Percentiles rank a stretch among this genome's conserved stretches.
These are phyloP conservation scores for Dryobates pubescens DNA, from an alignment of 2,797 vertebrate genomes.

Conservation along the genomic window DNA sequence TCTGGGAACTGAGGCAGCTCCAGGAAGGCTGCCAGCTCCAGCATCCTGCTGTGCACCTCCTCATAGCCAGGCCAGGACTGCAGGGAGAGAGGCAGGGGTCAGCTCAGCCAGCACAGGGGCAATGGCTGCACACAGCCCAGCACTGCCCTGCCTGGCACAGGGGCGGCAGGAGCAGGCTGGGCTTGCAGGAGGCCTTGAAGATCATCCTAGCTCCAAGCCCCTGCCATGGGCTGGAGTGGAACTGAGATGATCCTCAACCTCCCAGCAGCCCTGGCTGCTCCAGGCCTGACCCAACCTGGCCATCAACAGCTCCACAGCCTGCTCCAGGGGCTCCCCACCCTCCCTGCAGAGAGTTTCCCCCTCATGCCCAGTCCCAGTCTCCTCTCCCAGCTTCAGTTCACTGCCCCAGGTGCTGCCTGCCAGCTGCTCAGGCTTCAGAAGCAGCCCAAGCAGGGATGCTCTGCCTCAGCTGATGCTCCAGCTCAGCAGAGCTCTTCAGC, in stretches of 20 bases:
- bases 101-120: not conserved
- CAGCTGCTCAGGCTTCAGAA: not conserved
- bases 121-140: not conserved
- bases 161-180: not conserved
- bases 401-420: not conserved
- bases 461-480: not conserved
- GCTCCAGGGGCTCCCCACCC: no score
- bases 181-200: no score
- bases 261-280: no score
- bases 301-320: no score
- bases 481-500: not conserved
- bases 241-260: no score
- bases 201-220: no score
- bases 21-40: conserved; percentile 78
- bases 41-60: conserved; percentile 76
- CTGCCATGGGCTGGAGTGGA: no score
- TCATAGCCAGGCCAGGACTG: conserved; percentile 85
- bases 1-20: conserved; percentile 88
- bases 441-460: not conserved
- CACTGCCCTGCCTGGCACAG: not conserved
- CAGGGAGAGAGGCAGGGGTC: conserved; percentile 20
- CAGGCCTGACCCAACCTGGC: no score
- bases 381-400: not conserved
- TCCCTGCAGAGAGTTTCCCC: no score
- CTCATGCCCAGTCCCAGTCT: no score